Percentiles rank a stretch among this genome's conserved stretches.
Evolutionary conservation across 1,140 invertebrate genomes (phyloP).

Genomic region (Drosophila sproati): DNA sequence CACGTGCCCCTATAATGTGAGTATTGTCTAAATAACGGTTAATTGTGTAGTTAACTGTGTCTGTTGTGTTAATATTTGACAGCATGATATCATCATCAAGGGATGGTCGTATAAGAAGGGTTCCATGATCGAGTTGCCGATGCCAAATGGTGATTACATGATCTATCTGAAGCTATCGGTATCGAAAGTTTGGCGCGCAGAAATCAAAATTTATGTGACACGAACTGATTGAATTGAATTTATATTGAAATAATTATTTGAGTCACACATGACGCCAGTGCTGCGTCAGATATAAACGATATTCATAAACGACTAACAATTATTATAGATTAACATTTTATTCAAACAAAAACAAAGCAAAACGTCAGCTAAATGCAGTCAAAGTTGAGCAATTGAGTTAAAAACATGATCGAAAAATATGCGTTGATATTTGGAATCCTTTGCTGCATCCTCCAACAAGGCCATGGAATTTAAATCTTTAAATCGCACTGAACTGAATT

Average conservation of each 20-base stretch:
- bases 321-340: neutral
- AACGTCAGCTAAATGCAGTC: neutral
- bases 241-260: neutral
- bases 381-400: neutral
- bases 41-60: no score
- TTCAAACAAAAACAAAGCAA: neutral
- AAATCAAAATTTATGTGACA: conserved; percentile 31
- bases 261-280: no score
- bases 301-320: no score
- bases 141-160: conserved; percentile 51
- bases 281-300: no score
- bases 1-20: conserved; percentile 50
- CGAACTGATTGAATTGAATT: conserved; percentile 8
- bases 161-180: conserved; percentile 9
- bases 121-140: conserved; percentile 21
- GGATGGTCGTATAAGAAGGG: conserved; percentile 7
- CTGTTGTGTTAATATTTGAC: neutral
- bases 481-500: conserved; percentile 30
- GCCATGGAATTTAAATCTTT: conserved; percentile 30
- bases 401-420: neutral
- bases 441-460: neutral
- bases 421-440: neutral
- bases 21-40: neutral
- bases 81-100: conserved; percentile 34
- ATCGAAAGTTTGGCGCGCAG: conserved; percentile 20